Evolutionary conservation across 1,140 invertebrate genomes (phyloP).

Genomic region (Papilio glaucus): DNA sequence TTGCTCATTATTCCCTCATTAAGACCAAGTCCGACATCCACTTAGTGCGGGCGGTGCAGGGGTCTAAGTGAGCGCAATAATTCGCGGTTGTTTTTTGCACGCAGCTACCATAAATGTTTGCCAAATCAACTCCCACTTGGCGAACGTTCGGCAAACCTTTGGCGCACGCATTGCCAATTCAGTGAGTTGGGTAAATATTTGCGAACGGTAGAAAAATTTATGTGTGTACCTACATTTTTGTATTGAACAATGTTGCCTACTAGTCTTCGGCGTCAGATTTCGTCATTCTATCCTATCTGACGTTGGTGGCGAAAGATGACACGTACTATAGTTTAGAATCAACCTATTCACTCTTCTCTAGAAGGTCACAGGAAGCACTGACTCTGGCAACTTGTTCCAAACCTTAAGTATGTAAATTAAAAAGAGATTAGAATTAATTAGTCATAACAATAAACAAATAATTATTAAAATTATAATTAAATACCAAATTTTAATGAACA

Average conservation of each 20-base stretch:
- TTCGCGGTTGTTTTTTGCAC: constrained; percentile 39
- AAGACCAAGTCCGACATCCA: constrained; percentile 33
- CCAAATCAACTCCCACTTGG: constrained; percentile 43
- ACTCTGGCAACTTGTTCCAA: too few relatives aligned
- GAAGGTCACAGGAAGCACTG: too few relatives aligned
- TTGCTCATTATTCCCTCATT: constrained; percentile 34
- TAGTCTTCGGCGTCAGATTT: too few relatives aligned
- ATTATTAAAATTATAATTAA: too few relatives aligned
- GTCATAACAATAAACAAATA: too few relatives aligned
- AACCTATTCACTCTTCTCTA: too few relatives aligned
- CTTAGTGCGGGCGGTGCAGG: constrained; percentile 4
- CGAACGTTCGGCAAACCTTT: constrained; percentile 43
- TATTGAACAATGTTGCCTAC: background rate
- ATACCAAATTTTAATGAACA: too few relatives aligned
- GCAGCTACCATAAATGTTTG: constrained; percentile 50
- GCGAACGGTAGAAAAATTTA: background rate
- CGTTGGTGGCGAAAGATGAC: too few relatives aligned
- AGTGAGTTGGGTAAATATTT: constrained; percentile 46
- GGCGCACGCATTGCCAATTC: constrained; percentile 46
- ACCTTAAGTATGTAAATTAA: too few relatives aligned
- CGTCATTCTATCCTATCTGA: too few relatives aligned
- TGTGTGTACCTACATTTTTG: constrained; percentile 16
- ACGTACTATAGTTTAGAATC: too few relatives aligned
- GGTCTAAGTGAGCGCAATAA: constrained; percentile 36
- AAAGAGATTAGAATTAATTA: too few relatives aligned